These are phyloP conservation scores for Nemopilema nomurai DNA, from an alignment of 30 jellyfish, hydroid and myxozoan species.

Conservation along the genomic window DNA sequence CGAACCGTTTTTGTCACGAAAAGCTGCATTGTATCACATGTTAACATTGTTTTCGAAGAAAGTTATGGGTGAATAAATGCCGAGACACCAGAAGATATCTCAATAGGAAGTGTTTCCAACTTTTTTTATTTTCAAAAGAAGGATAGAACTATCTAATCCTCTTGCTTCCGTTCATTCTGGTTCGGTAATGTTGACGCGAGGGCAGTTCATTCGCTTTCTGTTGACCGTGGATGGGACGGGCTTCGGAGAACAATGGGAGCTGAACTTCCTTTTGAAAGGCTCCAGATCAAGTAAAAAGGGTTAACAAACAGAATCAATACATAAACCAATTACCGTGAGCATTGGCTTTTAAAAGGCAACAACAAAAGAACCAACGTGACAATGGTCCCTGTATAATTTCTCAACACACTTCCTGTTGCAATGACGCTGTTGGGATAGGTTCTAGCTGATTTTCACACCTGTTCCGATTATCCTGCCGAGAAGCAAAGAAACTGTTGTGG, in stretches of 20 bases:
- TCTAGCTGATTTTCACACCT: constrained; percentile 12
- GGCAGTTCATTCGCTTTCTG: background rate
- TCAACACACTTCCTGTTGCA: background rate
- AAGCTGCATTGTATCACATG: no score
- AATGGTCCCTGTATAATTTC: background rate
- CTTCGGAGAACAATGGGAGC: background rate
- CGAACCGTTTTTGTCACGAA: no score
- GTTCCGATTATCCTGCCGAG: constrained; percentile 7
- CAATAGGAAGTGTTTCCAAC: no score
- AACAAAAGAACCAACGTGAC: background rate
- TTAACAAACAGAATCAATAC: background rate
- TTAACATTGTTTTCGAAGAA: no score
- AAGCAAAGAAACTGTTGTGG: background rate
- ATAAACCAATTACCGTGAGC: background rate
- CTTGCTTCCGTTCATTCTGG: no score
- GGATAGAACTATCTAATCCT: no score
- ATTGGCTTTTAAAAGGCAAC: background rate
- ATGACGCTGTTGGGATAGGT: background rate
- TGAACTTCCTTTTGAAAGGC: background rate
- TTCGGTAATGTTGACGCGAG: no score
- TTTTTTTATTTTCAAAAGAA: no score
- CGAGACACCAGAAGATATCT: no score
- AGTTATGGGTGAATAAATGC: no score
- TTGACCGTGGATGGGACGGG: background rate
- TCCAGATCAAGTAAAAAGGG: background rate